These are phyloP conservation scores for Typhlichthys eigenmanni DNA, from an alignment of 2,797 vertebrate genomes.

Conservation along the genomic window DNA sequence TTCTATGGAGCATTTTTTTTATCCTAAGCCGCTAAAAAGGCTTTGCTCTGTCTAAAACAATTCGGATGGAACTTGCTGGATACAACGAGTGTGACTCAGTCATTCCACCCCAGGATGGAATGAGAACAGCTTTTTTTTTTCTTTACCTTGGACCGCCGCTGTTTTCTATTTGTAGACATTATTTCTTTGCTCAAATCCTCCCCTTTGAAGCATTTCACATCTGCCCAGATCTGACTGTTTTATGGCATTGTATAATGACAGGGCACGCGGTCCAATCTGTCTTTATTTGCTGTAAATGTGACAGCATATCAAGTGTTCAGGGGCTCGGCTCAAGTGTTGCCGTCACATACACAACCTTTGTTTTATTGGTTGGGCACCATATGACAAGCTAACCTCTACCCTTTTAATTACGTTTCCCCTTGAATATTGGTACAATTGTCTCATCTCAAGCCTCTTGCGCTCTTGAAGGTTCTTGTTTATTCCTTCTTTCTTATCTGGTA, in stretches of 20 bases:
- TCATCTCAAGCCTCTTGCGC: too few relatives aligned
- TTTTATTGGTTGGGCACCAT: background rate
- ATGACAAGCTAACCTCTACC: too few relatives aligned
- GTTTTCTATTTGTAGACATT: constrained; percentile 43
- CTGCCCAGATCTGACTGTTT: constrained; percentile 37
- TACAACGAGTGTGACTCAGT: constrained; percentile 62
- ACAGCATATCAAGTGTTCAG: constrained; percentile 9
- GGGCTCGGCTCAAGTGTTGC: too few relatives aligned
- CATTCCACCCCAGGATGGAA: constrained; percentile 59
- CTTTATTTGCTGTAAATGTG: constrained; percentile 11
- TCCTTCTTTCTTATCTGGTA: background rate
- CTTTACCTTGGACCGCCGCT: constrained; percentile 60
- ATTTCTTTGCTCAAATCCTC: constrained; percentile 44
- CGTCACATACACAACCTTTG: constrained; percentile 45
- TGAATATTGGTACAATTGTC: too few relatives aligned
- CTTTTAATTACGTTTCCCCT: too few relatives aligned
- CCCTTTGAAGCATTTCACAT: constrained; percentile 21
- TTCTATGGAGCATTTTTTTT: constrained; percentile 13
- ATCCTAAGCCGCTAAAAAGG: constrained; percentile 45
- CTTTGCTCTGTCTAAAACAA: constrained; percentile 68
- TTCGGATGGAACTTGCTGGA: constrained; percentile 68
- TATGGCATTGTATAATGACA: constrained; percentile 35
- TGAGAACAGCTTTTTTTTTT: constrained; percentile 15
- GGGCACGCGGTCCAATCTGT: constrained; percentile 26
- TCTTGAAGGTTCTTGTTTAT: too few relatives aligned